These are phyloP conservation scores for Lutraria rhynchaena DNA, from an alignment of 1,140 invertebrate genomes.

Conservation along the genomic window DNA sequence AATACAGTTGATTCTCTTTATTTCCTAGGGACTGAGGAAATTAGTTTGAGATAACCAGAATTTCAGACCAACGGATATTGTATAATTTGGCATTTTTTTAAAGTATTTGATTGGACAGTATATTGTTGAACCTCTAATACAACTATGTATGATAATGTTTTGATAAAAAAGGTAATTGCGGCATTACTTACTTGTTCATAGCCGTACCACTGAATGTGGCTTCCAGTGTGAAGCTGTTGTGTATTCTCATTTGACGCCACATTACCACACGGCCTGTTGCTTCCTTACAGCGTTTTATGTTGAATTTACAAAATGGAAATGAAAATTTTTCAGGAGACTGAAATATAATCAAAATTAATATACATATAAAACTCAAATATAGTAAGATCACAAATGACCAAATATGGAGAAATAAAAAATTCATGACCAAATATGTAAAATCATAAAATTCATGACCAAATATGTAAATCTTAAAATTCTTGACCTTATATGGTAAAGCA, in stretches of 20 bases:
- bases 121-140: no score
- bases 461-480: no score
- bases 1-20: no score
- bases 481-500: no score
- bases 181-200: slow-evolving; percentile 74
- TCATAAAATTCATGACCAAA: no score
- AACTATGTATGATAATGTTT: no score
- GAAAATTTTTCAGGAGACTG: slow-evolving; percentile 80
- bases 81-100: no score
- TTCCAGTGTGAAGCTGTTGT: slow-evolving; percentile 81
- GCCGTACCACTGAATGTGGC: slow-evolving; percentile 81
- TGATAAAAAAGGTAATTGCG: no score
- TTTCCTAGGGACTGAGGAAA: no score
- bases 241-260: slow-evolving; percentile 80
- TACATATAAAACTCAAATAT: background rate
- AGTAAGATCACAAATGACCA: background rate
- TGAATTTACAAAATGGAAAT: slow-evolving; percentile 80
- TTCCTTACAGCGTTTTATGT: slow-evolving; percentile 80
- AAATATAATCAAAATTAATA: background rate
- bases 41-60: no score
- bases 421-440: background rate
- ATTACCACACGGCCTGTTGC: slow-evolving; percentile 82
- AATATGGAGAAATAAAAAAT: background rate
- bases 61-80: no score
- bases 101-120: no score